Base-by-base conservation (phyloP, 2,888 invertebrate species). In the Phaonia tiefii region DNA sequence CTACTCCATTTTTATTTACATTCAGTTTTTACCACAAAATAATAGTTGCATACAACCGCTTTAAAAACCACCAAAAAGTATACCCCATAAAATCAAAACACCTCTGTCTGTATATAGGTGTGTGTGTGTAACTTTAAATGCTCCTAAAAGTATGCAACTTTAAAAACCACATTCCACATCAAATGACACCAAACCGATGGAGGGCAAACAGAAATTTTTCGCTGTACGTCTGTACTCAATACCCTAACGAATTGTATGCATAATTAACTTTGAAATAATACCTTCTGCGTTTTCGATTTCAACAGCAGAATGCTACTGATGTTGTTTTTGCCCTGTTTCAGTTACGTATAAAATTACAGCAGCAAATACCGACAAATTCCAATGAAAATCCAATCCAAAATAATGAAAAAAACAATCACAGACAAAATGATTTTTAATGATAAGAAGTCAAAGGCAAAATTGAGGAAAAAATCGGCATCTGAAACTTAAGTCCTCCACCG, bases 381-480 rank as follows among this genome's bases (percentile, higher is more conserved):
- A 25, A 51, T 54, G 15, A 60, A 63, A 42, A 37, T 31, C 3
- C 5, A 17, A 22, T 20, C 1, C 26, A 42, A 56, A 49, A 49
- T 4, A 63, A 63, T 42, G 46, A 70, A 58, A 58, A 51, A 63
- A 65, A 3, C 44, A 39, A 42, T 70, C 54, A 42, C 39, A 39
- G 17, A 20, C 67, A 72, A 72, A 69, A 63, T 65, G 42, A 49
- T 44, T 73, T 65, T 73, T 65, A 80, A 73, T 80, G 56, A 72
- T 73, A 69, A 67, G 75, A 44, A 20, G 7, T 15, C 44, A 31
- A 65, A 54, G 49, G 15, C 54, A 63, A 58, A 54, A 31, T 8
- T 25, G 2, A 20, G 20, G 1, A 8, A 63, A 63, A 63, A 63
- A 17, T n/a, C 26, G 15, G 20, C 37, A 60, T 8, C 37, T 11